Conservation (phyloP, 2,888 invertebrate genomes). For the Tetranychus piercei region DNA sequence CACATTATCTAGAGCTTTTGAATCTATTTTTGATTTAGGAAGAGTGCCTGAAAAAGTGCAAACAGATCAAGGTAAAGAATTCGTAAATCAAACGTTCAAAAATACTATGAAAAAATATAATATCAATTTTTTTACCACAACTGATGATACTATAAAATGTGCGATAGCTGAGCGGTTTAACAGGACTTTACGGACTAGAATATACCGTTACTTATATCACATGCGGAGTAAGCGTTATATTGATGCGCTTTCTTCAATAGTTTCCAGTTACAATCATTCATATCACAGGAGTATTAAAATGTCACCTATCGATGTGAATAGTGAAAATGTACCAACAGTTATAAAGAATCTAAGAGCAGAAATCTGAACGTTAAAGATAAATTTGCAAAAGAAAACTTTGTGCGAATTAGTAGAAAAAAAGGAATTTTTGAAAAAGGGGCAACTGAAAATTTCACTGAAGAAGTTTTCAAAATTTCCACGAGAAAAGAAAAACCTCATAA, state of each 20-base stretch:
- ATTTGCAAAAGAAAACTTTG: no score
- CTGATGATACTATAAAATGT: background rate
- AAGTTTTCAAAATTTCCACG: no score
- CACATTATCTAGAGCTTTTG: background rate
- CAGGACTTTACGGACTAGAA: background rate
- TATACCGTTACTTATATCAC: background rate
- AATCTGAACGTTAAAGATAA: no score
- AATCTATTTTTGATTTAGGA: background rate
- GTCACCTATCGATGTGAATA: background rate
- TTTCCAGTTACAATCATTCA: background rate
- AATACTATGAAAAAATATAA: background rate
- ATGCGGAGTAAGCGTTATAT: background rate
- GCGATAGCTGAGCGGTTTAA: background rate
- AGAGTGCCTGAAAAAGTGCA: background rate
- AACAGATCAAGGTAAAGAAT: constrained; percentile 26
- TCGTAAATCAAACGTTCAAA: constrained; percentile 21
- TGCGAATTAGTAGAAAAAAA: no score
- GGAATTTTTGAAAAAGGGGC: no score
- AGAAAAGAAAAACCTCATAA: no score
- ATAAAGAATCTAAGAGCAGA: no score
- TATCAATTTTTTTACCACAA: no score
- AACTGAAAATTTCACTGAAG: no score
- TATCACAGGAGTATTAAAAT: background rate
- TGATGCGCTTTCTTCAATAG: background rate
- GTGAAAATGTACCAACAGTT: background rate